Evolutionary conservation across 30 jellyfish, hydroid and myxozoan genomes (phyloP).

Genomic region (Hydractinia symbiolongicarpus): DNA sequence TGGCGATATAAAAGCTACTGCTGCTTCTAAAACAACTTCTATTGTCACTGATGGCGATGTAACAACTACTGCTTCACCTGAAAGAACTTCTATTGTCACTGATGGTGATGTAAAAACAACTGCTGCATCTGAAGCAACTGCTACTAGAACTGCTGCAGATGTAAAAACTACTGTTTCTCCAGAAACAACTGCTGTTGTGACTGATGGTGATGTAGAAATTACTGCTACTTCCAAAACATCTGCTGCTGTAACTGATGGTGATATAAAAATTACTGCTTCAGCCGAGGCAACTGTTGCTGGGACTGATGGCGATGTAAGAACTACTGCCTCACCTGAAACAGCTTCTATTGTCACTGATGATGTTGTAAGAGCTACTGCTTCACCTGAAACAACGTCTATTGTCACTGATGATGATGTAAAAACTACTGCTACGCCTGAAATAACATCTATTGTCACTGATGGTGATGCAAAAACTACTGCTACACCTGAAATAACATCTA

Average conservation of each 20-base stretch:
- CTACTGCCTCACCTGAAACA: no score
- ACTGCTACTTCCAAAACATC: no score
- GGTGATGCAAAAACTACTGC: not conserved
- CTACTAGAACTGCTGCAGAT: not conserved
- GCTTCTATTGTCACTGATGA: no score
- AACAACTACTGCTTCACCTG: not conserved
- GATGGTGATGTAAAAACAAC: not conserved
- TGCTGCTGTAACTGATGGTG: no score
- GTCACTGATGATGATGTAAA: not conserved
- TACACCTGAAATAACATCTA: not conserved
- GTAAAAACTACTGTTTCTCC: no score
- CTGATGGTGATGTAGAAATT: no score
- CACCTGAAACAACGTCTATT: no score
- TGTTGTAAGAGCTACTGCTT: not conserved
- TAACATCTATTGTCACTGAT: not conserved
- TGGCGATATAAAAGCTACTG: not conserved
- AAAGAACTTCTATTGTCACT: not conserved
- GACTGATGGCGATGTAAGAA: no score
- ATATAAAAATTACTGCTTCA: no score
- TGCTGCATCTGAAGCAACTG: conserved; percentile 3
- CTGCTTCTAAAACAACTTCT: not conserved
- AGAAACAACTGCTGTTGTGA: no score
- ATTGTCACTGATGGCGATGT: not conserved
- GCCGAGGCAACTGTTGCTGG: no score
- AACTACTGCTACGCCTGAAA: not conserved